These are phyloP conservation scores for Delia radicum DNA, from an alignment of 1,140 invertebrate species.

Conservation along the genomic window DNA sequence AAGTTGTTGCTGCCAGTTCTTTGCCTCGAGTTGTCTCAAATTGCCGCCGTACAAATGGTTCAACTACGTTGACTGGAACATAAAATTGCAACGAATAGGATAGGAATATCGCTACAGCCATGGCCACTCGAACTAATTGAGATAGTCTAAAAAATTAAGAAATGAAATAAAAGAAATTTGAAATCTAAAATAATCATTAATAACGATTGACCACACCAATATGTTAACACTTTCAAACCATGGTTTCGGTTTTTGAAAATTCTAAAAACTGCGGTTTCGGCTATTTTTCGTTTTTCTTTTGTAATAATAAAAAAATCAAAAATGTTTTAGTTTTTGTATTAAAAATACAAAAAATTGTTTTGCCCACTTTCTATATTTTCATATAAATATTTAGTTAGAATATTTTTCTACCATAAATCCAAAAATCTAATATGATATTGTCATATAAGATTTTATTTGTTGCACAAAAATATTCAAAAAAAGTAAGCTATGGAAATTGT, in stretches of 20 bases:
- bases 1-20: slow-evolving; percentile 66
- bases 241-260: too few relatives aligned
- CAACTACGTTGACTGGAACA: slow-evolving; percentile 87
- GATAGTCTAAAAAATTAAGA: slow-evolving; percentile 64
- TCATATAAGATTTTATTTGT: too few relatives aligned
- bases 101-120: slow-evolving; percentile 83
- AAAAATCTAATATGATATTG: too few relatives aligned
- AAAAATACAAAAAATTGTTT: too few relatives aligned
- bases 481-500: too few relatives aligned
- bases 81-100: slow-evolving; percentile 90
- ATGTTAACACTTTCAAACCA: not conserved
- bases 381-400: too few relatives aligned
- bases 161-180: not conserved
- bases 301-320: not conserved
- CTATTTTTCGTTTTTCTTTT: too few relatives aligned
- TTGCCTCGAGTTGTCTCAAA: slow-evolving; percentile 63
- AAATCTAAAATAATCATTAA: not conserved
- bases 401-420: too few relatives aligned
- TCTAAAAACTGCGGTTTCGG: too few relatives aligned
- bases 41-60: slow-evolving; percentile 69
- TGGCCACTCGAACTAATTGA: slow-evolving; percentile 76
- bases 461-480: too few relatives aligned
- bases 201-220: not conserved
- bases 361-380: too few relatives aligned
- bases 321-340: too few relatives aligned